These are phyloP conservation scores for Corythaeola cristata DNA, from an alignment of 2,113 vertebrate genomes.

Conservation along the genomic window DNA sequence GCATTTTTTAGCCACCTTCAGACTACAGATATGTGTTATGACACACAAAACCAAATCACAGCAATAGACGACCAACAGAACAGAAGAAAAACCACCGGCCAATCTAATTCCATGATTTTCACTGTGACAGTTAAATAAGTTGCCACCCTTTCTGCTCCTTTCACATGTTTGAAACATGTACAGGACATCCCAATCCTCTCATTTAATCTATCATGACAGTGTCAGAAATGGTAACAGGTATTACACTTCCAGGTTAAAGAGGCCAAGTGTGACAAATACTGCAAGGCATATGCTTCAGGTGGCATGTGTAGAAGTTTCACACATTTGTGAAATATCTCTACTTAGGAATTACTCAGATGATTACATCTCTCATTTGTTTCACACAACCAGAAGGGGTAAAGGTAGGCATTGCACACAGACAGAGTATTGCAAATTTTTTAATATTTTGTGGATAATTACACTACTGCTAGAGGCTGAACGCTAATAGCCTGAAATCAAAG, in stretches of 20 bases:
- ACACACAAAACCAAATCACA: not conserved
- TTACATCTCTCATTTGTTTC: not conserved
- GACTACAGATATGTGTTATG: not conserved
- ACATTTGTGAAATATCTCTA: not conserved
- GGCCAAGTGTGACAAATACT: not conserved
- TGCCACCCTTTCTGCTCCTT: not conserved
- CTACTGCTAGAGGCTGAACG: not conserved
- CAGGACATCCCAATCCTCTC: not conserved
- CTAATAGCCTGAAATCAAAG: constrained; percentile 16
- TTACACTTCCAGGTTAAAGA: not conserved
- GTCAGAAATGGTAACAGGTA: not conserved
- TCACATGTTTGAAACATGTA: not conserved
- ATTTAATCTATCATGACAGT: not conserved
- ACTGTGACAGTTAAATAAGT: not conserved
- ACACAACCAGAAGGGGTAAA: not conserved
- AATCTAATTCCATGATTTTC: not conserved
- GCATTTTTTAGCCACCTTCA: not conserved
- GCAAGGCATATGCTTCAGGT: not conserved
- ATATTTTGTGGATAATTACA: not conserved
- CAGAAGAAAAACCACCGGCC: not conserved
- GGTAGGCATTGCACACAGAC: not conserved
- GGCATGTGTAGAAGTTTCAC: not conserved
- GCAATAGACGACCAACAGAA: not conserved
- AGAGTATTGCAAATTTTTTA: not conserved
- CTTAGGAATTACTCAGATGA: not conserved